These are phyloP conservation scores for Erpobdella octoculata DNA, from an alignment of 2,888 invertebrate species.

Conservation along the genomic window DNA sequence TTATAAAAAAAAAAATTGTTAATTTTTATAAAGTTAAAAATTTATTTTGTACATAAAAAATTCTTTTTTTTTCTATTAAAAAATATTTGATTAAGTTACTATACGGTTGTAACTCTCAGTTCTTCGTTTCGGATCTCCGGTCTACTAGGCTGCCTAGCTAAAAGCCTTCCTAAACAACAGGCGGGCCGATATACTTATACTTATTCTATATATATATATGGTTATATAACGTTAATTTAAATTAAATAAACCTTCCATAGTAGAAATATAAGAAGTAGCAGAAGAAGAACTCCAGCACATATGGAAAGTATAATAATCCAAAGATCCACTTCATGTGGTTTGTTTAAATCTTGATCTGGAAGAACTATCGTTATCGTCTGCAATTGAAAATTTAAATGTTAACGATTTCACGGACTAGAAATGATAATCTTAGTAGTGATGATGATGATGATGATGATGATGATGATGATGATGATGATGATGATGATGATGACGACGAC, in stretches of 20 bases:
- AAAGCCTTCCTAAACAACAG: no score
- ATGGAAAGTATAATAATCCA: constrained; percentile 78
- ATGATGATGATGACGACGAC: background rate
- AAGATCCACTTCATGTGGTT: constrained; percentile 65
- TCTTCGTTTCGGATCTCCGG: no score
- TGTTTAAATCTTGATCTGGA: constrained; percentile 17
- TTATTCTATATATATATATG: no score
- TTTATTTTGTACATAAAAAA: no score
- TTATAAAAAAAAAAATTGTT: no score
- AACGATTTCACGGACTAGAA: background rate
- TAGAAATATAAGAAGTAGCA: constrained; percentile 70
- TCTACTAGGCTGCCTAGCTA: no score
- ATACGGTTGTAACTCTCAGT: no score
- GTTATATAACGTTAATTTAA: no score
- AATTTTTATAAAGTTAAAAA: no score
- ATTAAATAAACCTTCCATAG: constrained; percentile 65
- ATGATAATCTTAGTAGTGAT: background rate
- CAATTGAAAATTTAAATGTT: background rate
- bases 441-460: constrained; percentile 6
- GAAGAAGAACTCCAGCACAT: constrained; percentile 71
- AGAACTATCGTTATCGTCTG: constrained; percentile 20
- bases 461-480: constrained; percentile 8
- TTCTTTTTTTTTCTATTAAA: no score
- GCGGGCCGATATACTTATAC: background rate
- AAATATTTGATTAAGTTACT: no score